Conservation (phyloP, 2,888 invertebrate species). For the Drosophila histrio region DNA sequence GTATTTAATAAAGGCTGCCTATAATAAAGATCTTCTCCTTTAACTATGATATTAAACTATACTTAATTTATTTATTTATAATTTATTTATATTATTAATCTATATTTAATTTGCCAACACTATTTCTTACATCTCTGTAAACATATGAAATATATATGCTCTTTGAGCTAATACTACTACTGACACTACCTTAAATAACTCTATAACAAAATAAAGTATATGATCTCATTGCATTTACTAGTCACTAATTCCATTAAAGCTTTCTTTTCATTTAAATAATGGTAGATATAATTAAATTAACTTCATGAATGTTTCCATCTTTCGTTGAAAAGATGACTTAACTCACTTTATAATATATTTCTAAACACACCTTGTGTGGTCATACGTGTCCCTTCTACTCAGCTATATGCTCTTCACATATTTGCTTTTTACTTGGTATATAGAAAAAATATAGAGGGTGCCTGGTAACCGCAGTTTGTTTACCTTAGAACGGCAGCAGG, state of each 20-base stretch:
- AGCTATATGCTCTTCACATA: background rate
- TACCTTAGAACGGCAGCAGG: constrained; percentile 41
- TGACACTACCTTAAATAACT: background rate
- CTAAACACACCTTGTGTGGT: background rate
- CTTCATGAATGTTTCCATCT: no score
- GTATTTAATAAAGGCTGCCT: no score
- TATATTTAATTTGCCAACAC: background rate
- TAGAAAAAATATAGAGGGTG: constrained; percentile 28
- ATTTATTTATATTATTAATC: background rate
- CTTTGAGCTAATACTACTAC: background rate
- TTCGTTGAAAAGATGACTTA: background rate
- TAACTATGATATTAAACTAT: no score
- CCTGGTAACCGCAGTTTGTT: constrained; percentile 60
- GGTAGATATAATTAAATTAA: no score
- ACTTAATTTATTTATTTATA: no score
- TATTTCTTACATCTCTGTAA: background rate
- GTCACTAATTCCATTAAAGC: no score
- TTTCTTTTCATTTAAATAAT: no score
- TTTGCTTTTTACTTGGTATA: background rate
- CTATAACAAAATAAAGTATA: no score
- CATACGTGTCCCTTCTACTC: background rate
- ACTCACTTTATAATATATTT: background rate
- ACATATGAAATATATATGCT: no score
- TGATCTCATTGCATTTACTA: constrained; percentile 3
- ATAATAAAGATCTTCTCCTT: no score